Percentiles rank a stretch among this genome's conserved stretches.
These are phyloP conservation scores for Drosophila jambulina DNA, from an alignment of 1,140 invertebrate species.

Conservation along the genomic window DNA sequence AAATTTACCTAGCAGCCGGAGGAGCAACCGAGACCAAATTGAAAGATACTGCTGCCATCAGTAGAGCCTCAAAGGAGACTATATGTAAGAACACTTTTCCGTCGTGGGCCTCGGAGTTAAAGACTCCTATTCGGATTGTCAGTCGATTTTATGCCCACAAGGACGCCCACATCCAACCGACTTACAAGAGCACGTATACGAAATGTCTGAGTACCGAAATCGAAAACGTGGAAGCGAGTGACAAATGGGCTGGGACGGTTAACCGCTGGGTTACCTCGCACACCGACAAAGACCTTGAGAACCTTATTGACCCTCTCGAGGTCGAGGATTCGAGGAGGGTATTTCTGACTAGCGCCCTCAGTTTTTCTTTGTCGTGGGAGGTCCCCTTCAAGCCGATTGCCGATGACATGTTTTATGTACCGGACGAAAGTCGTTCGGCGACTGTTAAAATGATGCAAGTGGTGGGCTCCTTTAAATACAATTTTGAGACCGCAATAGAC, in stretches of 20 bases:
- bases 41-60: neutral
- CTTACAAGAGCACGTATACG: neutral
- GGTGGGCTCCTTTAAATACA: neutral
- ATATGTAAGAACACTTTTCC: neutral
- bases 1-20: slow-evolving; percentile 13
- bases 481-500: neutral
- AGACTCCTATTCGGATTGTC: neutral
- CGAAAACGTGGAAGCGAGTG: neutral
- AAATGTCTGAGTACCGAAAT: neutral
- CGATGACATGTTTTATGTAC: neutral
- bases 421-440: neutral
- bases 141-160: slow-evolving; percentile 3
- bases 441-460: slow-evolving; percentile 1
- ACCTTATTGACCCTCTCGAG: neutral
- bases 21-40: neutral
- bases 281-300: neutral
- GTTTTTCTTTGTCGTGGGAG: neutral
- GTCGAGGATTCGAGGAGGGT: neutral
- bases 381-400: neutral
- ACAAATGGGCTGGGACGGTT: neutral
- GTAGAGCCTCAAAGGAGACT: neutral
- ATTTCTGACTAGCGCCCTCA: neutral
- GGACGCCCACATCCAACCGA: neutral
- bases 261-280: slow-evolving; percentile 3
- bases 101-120: neutral